Base-by-base conservation (phyloP, 2,888 invertebrate species). In the Conus canariensis region DNA sequence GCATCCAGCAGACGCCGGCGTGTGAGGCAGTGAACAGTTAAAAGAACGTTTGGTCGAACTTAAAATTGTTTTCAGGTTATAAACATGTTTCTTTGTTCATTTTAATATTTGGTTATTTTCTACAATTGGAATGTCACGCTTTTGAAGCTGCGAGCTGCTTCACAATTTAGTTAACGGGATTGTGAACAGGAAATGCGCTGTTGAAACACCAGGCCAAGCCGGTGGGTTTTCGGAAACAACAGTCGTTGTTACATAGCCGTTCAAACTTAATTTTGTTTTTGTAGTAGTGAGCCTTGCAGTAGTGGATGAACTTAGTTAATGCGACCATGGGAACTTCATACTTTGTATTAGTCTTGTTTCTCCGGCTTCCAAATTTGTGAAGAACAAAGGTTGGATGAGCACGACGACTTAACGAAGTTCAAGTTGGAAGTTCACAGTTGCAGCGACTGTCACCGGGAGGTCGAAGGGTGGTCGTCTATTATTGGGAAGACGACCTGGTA, bases 1-100 rank as follows among this genome's bases (percentile, higher is more conserved):
- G 89, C 89, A 89, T 85, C 85, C 67, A 89, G 85, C 83, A 89
- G 89, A 89, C 85, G 85, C 89, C 89, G 89, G 70, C 74, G 87
- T 85, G 85, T 59, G 30, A 85, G 74, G 70, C 74, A 70, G 85
- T 58, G 85, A n/a, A 56, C 30, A 82, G 82, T 83, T 64, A 70
- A 89, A 14, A 77, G 89, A 77, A 60, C 85, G 19, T 74, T 85
- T 89, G 74, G 59, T 77, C 58, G 85, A 85, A 30, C 83, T 85
- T 56, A 56, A 74, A 89, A 89, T 64, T 83, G 60, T 56, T 77
- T 89, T 67, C 89, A 89, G 89, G 89, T 89, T 74, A 59, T 56
- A 14, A 19, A 25, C 19, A 12, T 45, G 45, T 45, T 45, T 67
- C 6, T 19, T 67, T 67, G 4, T 56, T 83, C 19, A 12, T 14